Base-by-base conservation (phyloP, 2,113 vertebrate genomes). In the Calonectris borealis region DNA sequence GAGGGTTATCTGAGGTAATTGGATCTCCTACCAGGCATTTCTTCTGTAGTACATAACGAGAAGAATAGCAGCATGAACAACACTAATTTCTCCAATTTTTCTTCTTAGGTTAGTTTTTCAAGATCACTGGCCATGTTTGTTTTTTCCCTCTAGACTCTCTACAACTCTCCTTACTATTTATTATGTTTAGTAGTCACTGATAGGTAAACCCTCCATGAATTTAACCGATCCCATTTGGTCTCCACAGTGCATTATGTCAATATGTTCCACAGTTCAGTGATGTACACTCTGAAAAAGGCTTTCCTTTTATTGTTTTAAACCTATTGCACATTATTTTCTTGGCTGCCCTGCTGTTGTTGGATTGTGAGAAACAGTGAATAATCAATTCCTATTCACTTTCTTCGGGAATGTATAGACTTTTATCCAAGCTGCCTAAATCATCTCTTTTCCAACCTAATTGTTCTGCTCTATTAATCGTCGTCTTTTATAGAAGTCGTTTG, bases 361-460 rank as follows among this genome's bases (percentile, higher is more conserved):
- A 90, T 93, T 2, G 0, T 91, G 54, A 73, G 86, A 93, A 94
- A 69, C 40, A 91, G 29, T 73, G 85, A 93, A 93, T 69, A 96
- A 96, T 96, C 96, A 95, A 96, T 96, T 77, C 36, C 64, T 85
- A 49, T 91, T 91, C 62, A 51, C 75, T 94, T 97, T 84, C 26
- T 86, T 83, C 46, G 73, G 75, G 62, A 90, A 83, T 94, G 79
- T 87, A 88, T 73, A 77, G 73, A 90, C 84, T 93, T 96, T 85
- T 73, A 34, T 64, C 46, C 54, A 83, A 91, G 80, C 40, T 77
- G 72, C 44, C 58, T 95, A 90, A 91, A 95, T 93, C 6, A 86
- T 83, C 78, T 82, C 13, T 95, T 95, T 95, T 90, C 75, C 70
- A 80, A 65, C 72, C 87, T 88, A 58, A 65, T 85, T 85, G 65